Evolutionary conservation across 2,888 invertebrate species (phyloP).

Genomic region (Oxytorus armatus): DNA sequence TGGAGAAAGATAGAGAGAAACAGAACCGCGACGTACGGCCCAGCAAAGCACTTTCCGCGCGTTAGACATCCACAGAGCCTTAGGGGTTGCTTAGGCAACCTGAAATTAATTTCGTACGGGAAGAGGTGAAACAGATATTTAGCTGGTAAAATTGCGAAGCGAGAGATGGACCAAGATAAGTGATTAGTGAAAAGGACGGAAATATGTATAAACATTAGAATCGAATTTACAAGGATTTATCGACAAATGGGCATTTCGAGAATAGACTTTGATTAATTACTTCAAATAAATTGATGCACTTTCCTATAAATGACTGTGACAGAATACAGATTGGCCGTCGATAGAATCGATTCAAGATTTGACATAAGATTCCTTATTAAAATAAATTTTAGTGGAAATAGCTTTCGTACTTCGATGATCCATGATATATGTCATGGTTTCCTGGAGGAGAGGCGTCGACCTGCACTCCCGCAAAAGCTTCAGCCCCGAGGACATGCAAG

Average conservation of each 20-base stretch:
- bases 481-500: conserved; percentile 63
- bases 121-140: conserved; percentile 65
- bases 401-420: too few species aligned
- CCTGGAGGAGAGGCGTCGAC: conserved; percentile 45
- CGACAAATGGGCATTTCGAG: not conserved
- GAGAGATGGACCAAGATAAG: conserved; percentile 11
- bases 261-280: not conserved
- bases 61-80: conserved; percentile 57
- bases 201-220: not conserved
- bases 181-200: conserved; percentile 6
- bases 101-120: conserved; percentile 82
- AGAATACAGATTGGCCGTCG: too few species aligned
- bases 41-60: conserved; percentile 19
- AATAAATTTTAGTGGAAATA: too few species aligned
- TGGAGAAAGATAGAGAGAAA: conserved; percentile 70
- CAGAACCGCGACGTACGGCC: conserved; percentile 29
- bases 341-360: too few species aligned
- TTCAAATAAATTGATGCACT: not conserved
- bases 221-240: conserved; percentile 1
- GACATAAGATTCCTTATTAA: too few species aligned
- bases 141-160: conserved; percentile 1
- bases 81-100: conserved; percentile 79
- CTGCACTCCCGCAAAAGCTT: conserved; percentile 45
- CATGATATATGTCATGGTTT: conserved; percentile 42
- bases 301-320: not conserved